Evolutionary conservation across 2,888 invertebrate genomes (phyloP), one percentile per base, ranked within the genome.

Genomic region (Smittia aterrima): DNA sequence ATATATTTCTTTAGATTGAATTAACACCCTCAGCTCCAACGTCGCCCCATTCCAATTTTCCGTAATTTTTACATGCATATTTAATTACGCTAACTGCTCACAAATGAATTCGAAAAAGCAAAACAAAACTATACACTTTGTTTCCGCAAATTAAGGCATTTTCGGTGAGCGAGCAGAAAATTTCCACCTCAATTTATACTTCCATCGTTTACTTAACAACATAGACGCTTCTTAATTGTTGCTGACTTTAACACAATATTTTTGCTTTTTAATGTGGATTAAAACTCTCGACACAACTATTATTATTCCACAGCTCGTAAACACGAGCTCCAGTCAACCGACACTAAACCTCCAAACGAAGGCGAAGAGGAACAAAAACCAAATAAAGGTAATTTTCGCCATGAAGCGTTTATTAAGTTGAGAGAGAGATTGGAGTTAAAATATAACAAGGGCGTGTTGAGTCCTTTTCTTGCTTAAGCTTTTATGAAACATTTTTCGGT

Each of bases 1-100:
- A 40, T 3, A 32, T 22, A 27, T 70, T 24, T 4, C 70, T 25
- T 13, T n/a, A 25, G 70, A 20, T 18, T 47, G n/a, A 47, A 47
- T 47, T 47, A 47, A 16, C 53, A 47, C n/a, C n/a, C 53, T 47
- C n/a, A 47, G 18, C 53, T 18, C n/a, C 53, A 18, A 16, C 11
- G 18, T 18, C 53, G 53, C n/a, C 3, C 2, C 6, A 3, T 4
- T 18, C n/a, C 2, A 13, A 2, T 47, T 4, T 47, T 47, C 47
- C n/a, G 24, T 68, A 68, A 68, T 70, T 53, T 70, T 70, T 70
- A 70, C 70, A 70, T 70, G 70, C 54, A 70, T 70, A 70, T 70
- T 70, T 70, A 70, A 70, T 70, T 70, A 70, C 53, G 70, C 27
- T 70, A 53, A 70, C 70, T 22, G 40, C 40, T 67, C 41, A 58